Conservation (phyloP, 2,113 vertebrate species). For the Tenrec ecaudatus region DNA sequence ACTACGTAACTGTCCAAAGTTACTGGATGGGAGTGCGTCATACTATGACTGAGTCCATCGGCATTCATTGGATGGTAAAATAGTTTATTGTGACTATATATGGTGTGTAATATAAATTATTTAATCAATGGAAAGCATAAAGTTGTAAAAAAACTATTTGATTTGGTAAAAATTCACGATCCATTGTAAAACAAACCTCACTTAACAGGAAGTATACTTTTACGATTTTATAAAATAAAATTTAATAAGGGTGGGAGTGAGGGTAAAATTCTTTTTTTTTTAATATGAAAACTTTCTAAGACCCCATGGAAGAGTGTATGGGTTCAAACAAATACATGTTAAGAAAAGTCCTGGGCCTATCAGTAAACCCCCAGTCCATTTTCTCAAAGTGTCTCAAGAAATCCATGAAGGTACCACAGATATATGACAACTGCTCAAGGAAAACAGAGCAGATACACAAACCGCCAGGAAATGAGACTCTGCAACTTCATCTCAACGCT, state of each 20-base stretch:
- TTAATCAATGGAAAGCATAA: constrained; percentile 15
- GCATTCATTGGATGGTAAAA: background rate
- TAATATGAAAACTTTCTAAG: background rate
- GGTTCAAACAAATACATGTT: background rate
- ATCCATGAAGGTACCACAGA: background rate
- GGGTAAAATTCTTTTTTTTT: background rate
- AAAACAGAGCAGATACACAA: background rate
- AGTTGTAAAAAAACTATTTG: background rate
- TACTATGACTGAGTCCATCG: background rate
- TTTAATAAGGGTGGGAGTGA: background rate
- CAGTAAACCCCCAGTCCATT: background rate
- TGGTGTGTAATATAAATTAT: background rate
- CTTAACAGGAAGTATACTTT: background rate
- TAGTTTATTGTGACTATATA: background rate
- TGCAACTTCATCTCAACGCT: background rate
- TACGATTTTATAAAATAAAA: background rate
- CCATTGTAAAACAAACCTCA: background rate
- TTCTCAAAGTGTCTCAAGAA: background rate
- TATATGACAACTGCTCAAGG: background rate
- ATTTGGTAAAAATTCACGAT: background rate
- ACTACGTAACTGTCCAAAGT: no score
- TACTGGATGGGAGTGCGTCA: no score
- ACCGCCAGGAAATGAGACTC: background rate
- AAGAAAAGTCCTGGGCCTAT: background rate
- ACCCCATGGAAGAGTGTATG: background rate